Evolutionary conservation across 2,797 vertebrate species (phyloP).

Genomic region (Scolopax rusticola): DNA sequence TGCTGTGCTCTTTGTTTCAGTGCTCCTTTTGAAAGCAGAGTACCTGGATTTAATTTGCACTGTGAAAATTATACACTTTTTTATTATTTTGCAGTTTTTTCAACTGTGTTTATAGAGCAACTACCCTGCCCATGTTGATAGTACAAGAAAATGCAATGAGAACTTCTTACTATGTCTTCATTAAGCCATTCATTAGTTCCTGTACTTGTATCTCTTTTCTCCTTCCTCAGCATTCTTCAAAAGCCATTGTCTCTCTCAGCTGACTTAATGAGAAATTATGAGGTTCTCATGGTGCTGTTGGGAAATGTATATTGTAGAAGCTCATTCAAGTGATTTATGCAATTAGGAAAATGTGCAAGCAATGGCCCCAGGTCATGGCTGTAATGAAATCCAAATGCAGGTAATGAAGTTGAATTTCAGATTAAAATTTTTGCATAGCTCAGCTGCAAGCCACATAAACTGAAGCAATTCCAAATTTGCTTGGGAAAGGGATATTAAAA

Average conservation of each 20-base stretch:
- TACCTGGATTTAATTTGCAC: neutral
- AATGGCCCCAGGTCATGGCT: neutral
- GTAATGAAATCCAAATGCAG: conserved; percentile 49
- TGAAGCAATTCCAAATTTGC: neutral
- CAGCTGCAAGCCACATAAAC: neutral
- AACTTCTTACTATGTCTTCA: neutral
- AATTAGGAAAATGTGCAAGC: conserved; percentile 42
- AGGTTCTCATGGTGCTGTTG: conserved; percentile 39
- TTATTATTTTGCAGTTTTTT: neutral
- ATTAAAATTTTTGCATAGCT: conserved; percentile 16
- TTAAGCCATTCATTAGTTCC: neutral
- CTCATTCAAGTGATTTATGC: neutral
- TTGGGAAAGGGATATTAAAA: neutral
- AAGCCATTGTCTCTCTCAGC: neutral
- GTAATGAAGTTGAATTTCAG: conserved; percentile 15
- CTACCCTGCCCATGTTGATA: neutral
- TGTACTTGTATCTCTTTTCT: neutral
- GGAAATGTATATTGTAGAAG: neutral
- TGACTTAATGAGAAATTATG: conserved; percentile 36
- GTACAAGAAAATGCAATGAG: neutral
- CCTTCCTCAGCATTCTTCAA: neutral
- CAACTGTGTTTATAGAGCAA: neutral
- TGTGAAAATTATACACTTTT: neutral
- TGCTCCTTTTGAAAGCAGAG: neutral
- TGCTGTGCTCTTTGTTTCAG: neutral